These are phyloP conservation scores for Blastobasis lacticolella DNA, from an alignment of 2,888 invertebrate genomes.

Conservation along the genomic window DNA sequence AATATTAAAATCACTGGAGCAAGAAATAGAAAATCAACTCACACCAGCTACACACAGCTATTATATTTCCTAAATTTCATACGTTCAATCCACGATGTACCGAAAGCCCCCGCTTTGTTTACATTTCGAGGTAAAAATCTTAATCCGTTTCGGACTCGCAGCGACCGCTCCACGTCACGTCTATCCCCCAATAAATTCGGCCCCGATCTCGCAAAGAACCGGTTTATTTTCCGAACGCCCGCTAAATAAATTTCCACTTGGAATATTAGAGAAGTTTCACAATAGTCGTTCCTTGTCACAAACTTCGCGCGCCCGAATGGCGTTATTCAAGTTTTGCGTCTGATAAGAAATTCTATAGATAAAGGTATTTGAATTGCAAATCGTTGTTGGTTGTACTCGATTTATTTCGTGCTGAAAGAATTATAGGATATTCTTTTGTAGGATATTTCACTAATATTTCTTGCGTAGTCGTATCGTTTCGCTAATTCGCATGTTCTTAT, in stretches of 20 bases:
- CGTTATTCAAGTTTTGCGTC: slow-evolving; percentile 62
- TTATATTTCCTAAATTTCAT: too few species aligned
- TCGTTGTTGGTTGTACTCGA: slow-evolving; percentile 30
- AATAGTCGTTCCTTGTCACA: slow-evolving; percentile 45
- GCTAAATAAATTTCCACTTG: slow-evolving; percentile 57
- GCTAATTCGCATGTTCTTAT: too few species aligned
- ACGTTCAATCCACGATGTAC: too few species aligned
- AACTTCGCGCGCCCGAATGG: slow-evolving; percentile 26
- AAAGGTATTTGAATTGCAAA: slow-evolving; percentile 31
- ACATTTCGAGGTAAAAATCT: too few species aligned
- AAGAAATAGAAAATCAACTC: too few species aligned
- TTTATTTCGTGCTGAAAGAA: too few species aligned
- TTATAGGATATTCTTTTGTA: too few species aligned
- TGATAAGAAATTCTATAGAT: slow-evolving; percentile 62
- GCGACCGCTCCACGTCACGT: slow-evolving; percentile 19
- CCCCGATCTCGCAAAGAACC: slow-evolving; percentile 45
- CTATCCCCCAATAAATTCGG: slow-evolving; percentile 46
- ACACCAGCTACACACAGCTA: too few species aligned
- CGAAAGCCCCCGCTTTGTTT: too few species aligned
- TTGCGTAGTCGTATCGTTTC: too few species aligned
- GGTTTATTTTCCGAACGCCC: slow-evolving; percentile 49
- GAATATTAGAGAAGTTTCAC: slow-evolving; percentile 65
- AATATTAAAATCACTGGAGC: too few species aligned
- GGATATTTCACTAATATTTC: too few species aligned
- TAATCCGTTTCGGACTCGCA: background rate